Evolutionary conservation across 1,140 invertebrate genomes (phyloP).

Genomic region (Drosophila pallidifrons): DNA sequence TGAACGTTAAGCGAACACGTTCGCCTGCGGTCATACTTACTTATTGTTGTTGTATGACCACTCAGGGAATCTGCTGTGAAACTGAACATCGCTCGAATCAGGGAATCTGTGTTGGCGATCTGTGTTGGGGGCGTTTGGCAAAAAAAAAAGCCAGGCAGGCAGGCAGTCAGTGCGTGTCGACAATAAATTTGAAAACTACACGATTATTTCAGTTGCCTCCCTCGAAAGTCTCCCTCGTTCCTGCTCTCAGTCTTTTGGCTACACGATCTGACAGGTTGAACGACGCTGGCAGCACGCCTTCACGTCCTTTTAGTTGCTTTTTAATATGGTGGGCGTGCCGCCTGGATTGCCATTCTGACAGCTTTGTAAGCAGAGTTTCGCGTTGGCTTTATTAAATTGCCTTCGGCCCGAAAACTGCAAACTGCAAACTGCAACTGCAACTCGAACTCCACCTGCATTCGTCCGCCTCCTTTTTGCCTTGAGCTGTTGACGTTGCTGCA

Average conservation of each 20-base stretch:
- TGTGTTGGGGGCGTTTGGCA: conserved; percentile 57
- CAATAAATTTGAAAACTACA: conserved; percentile 81
- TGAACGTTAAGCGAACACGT: conserved; percentile 68
- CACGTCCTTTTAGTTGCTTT: conserved; percentile 74
- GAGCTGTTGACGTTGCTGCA: conserved; percentile 48
- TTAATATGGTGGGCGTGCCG: conserved; percentile 74
- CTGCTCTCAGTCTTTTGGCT: not conserved
- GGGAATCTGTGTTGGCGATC: conserved; percentile 9
- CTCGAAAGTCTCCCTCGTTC: not conserved
- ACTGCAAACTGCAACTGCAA: conserved; percentile 29
- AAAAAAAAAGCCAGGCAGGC: too few relatives aligned
- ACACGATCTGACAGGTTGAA: conserved; percentile 69
- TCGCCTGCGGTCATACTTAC: conserved; percentile 31
- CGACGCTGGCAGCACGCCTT: conserved; percentile 61
- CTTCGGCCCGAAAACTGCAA: not conserved
- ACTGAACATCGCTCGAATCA: not conserved
- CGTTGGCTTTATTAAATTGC: conserved; percentile 69
- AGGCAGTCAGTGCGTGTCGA: conserved; percentile 61
- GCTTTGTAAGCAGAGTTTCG: conserved; percentile 49
- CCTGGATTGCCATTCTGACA: conserved; percentile 71
- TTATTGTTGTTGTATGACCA: not conserved
- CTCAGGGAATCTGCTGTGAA: conserved; percentile 23
- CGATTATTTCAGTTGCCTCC: conserved; percentile 41
- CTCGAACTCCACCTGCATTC: conserved; percentile 32
- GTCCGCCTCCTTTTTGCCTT: conserved; percentile 54